A percentile compares a stretch with the other conserved stretches of the same genome.
phyloP scores from a whole-genome alignment of 30 jellyfish, hydroid and myxozoan species.

The Cassiopea xamachana region DNA sequence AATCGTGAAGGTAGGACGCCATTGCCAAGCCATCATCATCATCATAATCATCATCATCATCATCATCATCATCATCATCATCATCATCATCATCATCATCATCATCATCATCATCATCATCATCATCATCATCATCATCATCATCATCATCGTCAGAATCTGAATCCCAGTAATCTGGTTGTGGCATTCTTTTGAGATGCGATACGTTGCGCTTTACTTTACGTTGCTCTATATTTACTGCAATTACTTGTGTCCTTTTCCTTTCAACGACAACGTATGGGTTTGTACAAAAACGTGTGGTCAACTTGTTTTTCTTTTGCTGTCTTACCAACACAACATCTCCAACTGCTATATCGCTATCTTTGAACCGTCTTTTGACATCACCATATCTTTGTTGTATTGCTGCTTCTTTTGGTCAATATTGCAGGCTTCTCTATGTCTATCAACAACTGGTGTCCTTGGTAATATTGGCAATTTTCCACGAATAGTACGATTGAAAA shows the following conservation, averaged over 20 bases:
- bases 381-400: conserved; percentile 41
- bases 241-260: conserved; percentile 5
- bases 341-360: conserved; percentile 31
- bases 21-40: no score
- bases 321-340: conserved; percentile 32
- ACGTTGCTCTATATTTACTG: conserved; percentile 5
- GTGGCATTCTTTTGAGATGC: neutral
- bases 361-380: conserved; percentile 45
- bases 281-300: conserved; percentile 29
- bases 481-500: conserved; percentile 42
- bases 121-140: no score
- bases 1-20: no score
- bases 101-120: no score
- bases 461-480: conserved; percentile 46
- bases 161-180: conserved; percentile 25
- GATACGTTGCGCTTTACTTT: conserved; percentile 12
- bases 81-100: no score
- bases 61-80: no score
- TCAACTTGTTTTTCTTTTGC: conserved; percentile 43
- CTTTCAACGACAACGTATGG: conserved; percentile 26
- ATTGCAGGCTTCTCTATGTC: conserved; percentile 31
- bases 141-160: no score
- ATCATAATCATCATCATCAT: no score
- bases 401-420: conserved; percentile 22
- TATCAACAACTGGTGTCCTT: neutral